These are phyloP conservation scores for Zaprionus camerounensis DNA, from an alignment of 1,140 invertebrate genomes.

Conservation along the genomic window DNA sequence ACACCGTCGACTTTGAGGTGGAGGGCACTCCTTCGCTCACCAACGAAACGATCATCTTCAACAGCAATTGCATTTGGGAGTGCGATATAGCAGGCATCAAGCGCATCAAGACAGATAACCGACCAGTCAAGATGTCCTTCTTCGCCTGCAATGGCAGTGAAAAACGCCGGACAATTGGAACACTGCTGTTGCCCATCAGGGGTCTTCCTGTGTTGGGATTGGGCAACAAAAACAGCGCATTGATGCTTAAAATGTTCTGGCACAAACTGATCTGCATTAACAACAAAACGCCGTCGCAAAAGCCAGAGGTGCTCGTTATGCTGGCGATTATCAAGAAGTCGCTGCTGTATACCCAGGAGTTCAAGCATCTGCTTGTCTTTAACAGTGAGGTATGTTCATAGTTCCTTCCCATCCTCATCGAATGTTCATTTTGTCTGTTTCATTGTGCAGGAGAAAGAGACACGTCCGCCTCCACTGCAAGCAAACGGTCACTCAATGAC, in stretches of 20 bases:
- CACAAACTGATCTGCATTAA: constrained; percentile 70
- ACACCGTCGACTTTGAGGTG: constrained; percentile 74
- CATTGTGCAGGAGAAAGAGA: constrained; percentile 33
- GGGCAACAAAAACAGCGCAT: constrained; percentile 30
- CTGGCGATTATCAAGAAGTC: constrained; percentile 73
- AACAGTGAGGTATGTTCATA: constrained; percentile 38
- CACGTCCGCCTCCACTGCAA: constrained; percentile 43
- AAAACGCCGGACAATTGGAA: constrained; percentile 58
- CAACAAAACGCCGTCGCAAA: constrained; percentile 61
- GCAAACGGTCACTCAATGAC: constrained; percentile 66
- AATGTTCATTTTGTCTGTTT: too few species aligned
- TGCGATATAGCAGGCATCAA: constrained; percentile 71
- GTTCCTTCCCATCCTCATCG: background rate
- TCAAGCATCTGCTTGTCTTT: constrained; percentile 61
- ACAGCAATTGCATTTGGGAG: constrained; percentile 81
- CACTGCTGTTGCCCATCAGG: constrained; percentile 64
- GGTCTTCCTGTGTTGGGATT: constrained; percentile 59
- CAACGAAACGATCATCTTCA: constrained; percentile 63
- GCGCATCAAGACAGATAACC: constrained; percentile 76
- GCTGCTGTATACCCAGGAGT: constrained; percentile 61
- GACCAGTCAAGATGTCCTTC: constrained; percentile 70
- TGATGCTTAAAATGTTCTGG: constrained; percentile 69
- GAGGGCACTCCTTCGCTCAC: constrained; percentile 59
- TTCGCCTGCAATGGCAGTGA: constrained; percentile 25
- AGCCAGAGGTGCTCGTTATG: constrained; percentile 71